Conservation (phyloP, 2,113 vertebrate species). For the Corynorhinus townsendii region DNA sequence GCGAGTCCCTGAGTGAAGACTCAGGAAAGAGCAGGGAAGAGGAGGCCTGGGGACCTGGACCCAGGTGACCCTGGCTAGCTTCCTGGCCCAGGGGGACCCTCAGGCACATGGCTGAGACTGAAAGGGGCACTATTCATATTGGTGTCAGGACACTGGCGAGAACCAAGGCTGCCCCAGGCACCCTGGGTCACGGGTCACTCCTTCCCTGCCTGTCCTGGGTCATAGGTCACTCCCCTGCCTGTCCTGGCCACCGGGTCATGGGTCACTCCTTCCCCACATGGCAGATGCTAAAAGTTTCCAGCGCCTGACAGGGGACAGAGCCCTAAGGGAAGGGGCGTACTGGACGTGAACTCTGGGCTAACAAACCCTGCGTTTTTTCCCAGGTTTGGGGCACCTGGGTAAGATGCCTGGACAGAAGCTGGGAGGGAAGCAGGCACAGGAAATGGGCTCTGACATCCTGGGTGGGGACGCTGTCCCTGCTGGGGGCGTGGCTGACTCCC, state of each 20-base stretch:
- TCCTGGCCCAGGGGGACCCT: neutral
- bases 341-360: neutral
- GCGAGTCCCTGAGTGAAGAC: neutral
- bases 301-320: neutral
- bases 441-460: rapidly evolving
- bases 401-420: neutral
- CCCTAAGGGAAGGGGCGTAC: neutral
- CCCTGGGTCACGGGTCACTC: rapidly evolving
- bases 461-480: neutral
- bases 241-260: neutral
- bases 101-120: rapidly evolving
- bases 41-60: neutral
- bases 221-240: neutral
- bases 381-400: neutral
- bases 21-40: neutral
- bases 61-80: rapidly evolving
- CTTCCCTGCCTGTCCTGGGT: neutral
- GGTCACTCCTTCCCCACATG: neutral
- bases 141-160: neutral
- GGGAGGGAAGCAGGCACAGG: neutral
- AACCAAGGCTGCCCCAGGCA: neutral
- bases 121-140: neutral
- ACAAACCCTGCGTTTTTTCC: neutral
- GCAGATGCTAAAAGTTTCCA: neutral
- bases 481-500: neutral